Evolutionary conservation across 2,113 vertebrate species (phyloP).

Genomic region (Oryzias celebensis): DNA sequence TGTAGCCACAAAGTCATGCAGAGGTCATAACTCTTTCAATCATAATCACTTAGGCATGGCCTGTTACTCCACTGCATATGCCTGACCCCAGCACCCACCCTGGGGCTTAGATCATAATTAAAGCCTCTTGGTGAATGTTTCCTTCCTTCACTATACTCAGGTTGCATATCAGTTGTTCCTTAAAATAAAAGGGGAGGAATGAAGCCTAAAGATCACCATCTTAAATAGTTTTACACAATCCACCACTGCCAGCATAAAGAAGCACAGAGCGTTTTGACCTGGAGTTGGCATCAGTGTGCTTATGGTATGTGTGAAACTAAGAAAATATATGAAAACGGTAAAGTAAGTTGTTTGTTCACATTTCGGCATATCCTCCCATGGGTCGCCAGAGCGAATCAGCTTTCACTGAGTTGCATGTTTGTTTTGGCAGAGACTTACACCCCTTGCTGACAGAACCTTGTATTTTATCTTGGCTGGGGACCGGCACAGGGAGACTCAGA

Average conservation of each 20-base stretch:
- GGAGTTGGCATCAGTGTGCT: conserved; percentile 1
- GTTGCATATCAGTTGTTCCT: conserved; percentile 33
- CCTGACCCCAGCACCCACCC: conserved; percentile 7
- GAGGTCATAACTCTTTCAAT: conserved; percentile 39
- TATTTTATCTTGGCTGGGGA: too few species aligned
- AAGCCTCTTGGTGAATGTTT: conserved; percentile 33
- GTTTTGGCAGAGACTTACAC: too few species aligned
- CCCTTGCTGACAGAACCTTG: too few species aligned
- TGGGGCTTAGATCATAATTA: conserved; percentile 1
- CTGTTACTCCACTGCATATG: conserved; percentile 16
- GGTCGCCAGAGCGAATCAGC: too few species aligned
- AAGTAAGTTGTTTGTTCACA: too few species aligned
- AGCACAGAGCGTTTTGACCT: neutral
- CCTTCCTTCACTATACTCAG: conserved; percentile 19
- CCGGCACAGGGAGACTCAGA: too few species aligned
- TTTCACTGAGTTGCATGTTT: too few species aligned
- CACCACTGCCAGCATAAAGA: neutral
- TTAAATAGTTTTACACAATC: conserved; percentile 19
- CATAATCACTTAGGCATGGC: conserved; percentile 25
- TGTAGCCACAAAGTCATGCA: conserved; percentile 40
- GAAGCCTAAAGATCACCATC: conserved; percentile 21
- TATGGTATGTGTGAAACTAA: neutral
- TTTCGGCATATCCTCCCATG: too few species aligned
- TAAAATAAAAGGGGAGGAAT: conserved; percentile 50
- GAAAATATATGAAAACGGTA: too few species aligned